A percentile compares a stretch with the other conserved stretches of the same genome.
phyloP scores from a whole-genome alignment of 2,113 vertebrate species.

The Oryzias woworae region DNA sequence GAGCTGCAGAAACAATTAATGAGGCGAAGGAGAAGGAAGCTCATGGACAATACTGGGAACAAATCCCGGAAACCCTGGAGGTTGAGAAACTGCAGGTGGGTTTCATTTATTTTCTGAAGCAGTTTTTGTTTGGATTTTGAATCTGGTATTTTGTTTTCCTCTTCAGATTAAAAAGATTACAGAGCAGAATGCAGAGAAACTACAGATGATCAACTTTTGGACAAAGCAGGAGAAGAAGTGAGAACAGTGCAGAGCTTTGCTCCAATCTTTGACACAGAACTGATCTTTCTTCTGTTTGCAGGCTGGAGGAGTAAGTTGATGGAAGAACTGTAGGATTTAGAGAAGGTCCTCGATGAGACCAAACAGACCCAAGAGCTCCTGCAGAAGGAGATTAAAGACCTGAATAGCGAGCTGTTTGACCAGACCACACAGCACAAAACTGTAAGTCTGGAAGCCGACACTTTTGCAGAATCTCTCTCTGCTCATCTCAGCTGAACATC shows the following conservation, averaged over 20 bases:
- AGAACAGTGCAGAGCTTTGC: slow-evolving; percentile 4
- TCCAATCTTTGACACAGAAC: too few relatives aligned
- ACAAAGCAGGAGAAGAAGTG: slow-evolving; percentile 78
- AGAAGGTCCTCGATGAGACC: slow-evolving; percentile 60
- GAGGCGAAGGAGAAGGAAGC: slow-evolving; percentile 55
- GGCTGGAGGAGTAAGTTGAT: slow-evolving; percentile 73
- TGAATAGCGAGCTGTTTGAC: slow-evolving; percentile 56
- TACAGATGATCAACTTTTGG: slow-evolving; percentile 76
- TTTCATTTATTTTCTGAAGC: background rate
- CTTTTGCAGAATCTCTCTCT: rapidly evolving
- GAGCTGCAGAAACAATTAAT: slow-evolving; percentile 71
- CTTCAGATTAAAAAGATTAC: slow-evolving; percentile 72
- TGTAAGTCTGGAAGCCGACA: slow-evolving; percentile 42
- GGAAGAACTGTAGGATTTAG: slow-evolving; percentile 71
- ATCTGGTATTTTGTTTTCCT: background rate
- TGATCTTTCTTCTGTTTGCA: slow-evolving; percentile 20
- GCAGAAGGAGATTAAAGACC: slow-evolving; percentile 50
- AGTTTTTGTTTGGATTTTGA: background rate
- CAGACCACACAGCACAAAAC: slow-evolving; percentile 71
- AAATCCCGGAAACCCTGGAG: slow-evolving; percentile 54
- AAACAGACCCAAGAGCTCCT: slow-evolving; percentile 56
- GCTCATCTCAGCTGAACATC: background rate
- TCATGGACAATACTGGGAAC: slow-evolving; percentile 47
- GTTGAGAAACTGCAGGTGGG: slow-evolving; percentile 59
- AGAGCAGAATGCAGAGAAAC: slow-evolving; percentile 72